Evolutionary conservation across 2,113 vertebrate genomes (phyloP).

Genomic region (Balaeniceps rex): DNA sequence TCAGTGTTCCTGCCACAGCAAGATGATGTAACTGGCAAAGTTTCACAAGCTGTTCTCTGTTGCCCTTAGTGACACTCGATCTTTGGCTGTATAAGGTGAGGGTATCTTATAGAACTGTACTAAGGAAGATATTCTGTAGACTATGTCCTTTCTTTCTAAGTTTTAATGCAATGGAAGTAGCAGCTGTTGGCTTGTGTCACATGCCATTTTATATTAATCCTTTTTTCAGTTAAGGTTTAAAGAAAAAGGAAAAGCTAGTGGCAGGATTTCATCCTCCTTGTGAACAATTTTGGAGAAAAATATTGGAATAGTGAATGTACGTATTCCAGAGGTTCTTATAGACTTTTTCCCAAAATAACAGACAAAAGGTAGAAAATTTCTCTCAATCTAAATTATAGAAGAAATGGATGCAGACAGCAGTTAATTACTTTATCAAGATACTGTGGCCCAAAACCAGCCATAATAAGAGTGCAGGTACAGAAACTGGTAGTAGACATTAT

Average conservation of each 20-base stretch:
- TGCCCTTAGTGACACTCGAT: not conserved
- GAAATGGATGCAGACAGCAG: not conserved
- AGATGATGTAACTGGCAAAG: not conserved
- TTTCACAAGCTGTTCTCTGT: not conserved
- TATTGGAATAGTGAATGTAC: not conserved
- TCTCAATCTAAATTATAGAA: not conserved
- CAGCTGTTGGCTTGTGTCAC: not conserved
- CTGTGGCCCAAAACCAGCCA: not conserved
- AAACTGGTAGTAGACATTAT: not conserved
- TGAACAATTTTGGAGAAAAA: not conserved
- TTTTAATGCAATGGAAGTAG: not conserved
- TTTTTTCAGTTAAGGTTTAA: not conserved
- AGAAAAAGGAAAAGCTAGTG: not conserved
- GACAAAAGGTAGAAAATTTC: not conserved
- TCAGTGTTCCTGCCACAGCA: not conserved
- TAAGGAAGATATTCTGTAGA: not conserved
- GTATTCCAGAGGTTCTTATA: not conserved
- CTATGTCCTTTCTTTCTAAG: not conserved
- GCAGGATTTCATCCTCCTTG: not conserved
- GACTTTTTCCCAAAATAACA: not conserved
- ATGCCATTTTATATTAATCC: not conserved
- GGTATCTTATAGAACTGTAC: not conserved
- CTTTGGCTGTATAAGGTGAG: not conserved
- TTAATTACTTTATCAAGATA: not conserved
- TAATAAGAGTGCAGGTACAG: not conserved